Base-by-base conservation (phyloP, 2,888 invertebrate genomes). In the Branchipolynoe longqiensis region DNA sequence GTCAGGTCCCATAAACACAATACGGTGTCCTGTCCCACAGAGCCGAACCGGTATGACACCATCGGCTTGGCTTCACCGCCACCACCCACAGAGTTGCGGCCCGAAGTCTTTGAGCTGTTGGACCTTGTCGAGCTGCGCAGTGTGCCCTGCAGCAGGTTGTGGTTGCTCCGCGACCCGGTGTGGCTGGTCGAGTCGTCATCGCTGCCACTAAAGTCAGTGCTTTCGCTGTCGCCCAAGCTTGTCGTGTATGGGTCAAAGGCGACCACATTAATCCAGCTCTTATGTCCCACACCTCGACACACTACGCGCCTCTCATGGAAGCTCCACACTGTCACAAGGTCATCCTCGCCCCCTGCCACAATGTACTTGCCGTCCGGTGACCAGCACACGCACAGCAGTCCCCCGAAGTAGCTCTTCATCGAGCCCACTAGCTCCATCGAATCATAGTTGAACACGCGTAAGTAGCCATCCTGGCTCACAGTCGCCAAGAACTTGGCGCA, bases 1-100 rank as follows among this genome's bases (percentile, higher is more conserved):
- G 98, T 99, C 87, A 99, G 96, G 93, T 99, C 99, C 99, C 99
- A 99, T 88, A 99, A 95, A 94, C 99, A 99, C 89, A 99, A 94
- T 94, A 98, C 98, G 64, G 99, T 99, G 94, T 99, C 99, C 94
- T 99, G 99, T 48, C 99, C 98, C 0, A 99, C 98, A 88, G 98
- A 98, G 41, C 98, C 98, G 88, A 99, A 95, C 88, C 98, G 95
- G 93, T 97, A 97, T 91, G 96, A 96, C 91, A 36, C 91, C 88
- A 87, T 87, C 22, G 87, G 86, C 85, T 87, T 88, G 85, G 87
- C 87, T 28, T 90, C 90, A 1, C 78, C 78, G 28, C 69, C 69
- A 4, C 48, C 78, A 25, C 78, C 28, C 41, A 87, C 74, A 14
- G 85, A 85, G 33, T 73, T 73, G 54, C 58, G 83, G 38, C 78